Evolutionary conservation across 2,888 invertebrate species (phyloP), one percentile per base, ranked within the genome.

Genomic region (Drosophila pseudotalamancana): DNA sequence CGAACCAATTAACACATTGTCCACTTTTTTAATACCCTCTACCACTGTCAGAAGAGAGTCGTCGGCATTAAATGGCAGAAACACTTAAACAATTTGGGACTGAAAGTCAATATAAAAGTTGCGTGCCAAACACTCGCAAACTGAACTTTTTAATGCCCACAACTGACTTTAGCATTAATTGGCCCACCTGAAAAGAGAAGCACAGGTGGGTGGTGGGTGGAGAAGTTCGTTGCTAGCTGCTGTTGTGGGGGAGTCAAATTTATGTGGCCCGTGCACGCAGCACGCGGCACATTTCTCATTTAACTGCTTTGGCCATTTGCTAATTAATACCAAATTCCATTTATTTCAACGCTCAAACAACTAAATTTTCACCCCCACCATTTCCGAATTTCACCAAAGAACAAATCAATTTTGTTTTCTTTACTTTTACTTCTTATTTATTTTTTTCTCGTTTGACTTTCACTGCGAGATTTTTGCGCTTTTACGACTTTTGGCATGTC

Each of bases 261-360:
- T 85, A 83, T 87, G 86, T 56, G 54, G 39, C 59, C 37, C 66
- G 60, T 51, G 49, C 83, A 83, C 86, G 86, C 86, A 83, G 70
- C 62, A 62, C 56, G 72, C 65, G 78, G 75, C 72, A 68, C 85
- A 82, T 85, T 87, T 87, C 82, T 79, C 86, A 77, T 88, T 86
- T 79, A 86, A 84, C 83, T 77, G 88, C 87, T 70, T 72, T 62
- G 65, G 81, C 80, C 86, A 87, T 88, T 88, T 84, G 79, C 89
- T 89, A 89, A 89, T 89, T 89, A 89, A 89, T 88, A 84, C 76
- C 82, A 72, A 72, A 82, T 85, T 81, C 81, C 81, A 76, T 79
- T 77, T 72, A 72, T 80, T 73, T 81, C 70, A 69, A 67, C 68
- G 73, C 79, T 68, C 39, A 73, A 83, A 73, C 83, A 83, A 87